Percentiles rank a stretch among this genome's conserved stretches.
These are phyloP conservation scores for Eulithis testata DNA, from an alignment of 2,888 invertebrate genomes.

Conservation along the genomic window DNA sequence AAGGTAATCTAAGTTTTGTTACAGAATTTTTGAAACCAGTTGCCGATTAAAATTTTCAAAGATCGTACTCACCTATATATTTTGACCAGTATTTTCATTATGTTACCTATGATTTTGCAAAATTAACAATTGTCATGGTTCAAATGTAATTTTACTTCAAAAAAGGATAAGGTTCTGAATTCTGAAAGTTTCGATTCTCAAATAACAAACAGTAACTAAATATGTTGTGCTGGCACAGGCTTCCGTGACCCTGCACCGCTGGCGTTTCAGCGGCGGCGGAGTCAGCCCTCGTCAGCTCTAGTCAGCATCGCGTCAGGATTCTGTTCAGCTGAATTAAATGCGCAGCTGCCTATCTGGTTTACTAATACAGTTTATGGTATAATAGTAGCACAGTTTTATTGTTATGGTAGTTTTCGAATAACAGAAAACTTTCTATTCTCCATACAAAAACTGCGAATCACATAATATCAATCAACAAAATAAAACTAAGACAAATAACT, in stretches of 20 bases:
- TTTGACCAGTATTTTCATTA: too few species aligned
- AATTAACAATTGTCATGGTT: too few species aligned
- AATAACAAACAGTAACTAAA: not conserved
- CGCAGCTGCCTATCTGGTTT: not conserved
- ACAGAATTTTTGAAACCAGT: too few species aligned
- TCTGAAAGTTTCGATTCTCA: not conserved
- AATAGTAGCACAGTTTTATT: not conserved
- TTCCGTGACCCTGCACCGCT: slow-evolving; percentile 50
- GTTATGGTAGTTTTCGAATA: not conserved
- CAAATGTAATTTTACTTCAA: too few species aligned
- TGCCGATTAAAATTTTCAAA: too few species aligned
- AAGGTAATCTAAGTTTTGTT: too few species aligned
- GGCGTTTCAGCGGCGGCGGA: slow-evolving; percentile 40
- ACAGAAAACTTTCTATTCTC: too few species aligned
- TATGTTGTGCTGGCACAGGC: slow-evolving; percentile 12
- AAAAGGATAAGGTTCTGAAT: not conserved
- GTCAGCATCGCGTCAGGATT: slow-evolving; percentile 48
- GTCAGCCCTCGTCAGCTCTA: slow-evolving; percentile 55
- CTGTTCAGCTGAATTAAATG: slow-evolving; percentile 20
- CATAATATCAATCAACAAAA: too few species aligned
- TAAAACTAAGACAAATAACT: too few species aligned
- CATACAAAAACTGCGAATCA: too few species aligned
- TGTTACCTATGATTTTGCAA: too few species aligned
- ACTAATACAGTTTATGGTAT: not conserved
- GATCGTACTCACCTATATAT: too few species aligned